A percentile compares a stretch with the other conserved stretches of the same genome.
These are phyloP conservation scores for Spilogale gracilis DNA, from an alignment of 2,113 vertebrate species.

Conservation along the genomic window DNA sequence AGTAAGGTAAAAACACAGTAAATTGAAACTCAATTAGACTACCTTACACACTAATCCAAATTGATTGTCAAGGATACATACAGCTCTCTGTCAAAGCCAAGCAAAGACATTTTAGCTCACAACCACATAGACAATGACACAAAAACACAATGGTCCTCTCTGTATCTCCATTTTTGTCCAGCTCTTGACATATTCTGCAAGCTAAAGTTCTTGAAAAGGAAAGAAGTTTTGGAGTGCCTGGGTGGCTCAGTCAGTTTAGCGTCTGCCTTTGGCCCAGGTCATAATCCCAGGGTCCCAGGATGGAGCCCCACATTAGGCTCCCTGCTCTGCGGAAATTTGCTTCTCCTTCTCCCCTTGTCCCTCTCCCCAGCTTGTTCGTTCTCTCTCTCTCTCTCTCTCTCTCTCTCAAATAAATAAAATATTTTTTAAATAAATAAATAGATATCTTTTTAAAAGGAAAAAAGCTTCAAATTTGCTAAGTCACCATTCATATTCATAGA, in stretches of 20 bases:
- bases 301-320: too few species aligned
- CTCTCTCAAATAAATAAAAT: too few species aligned
- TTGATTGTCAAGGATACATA: background rate
- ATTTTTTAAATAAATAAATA: too few species aligned
- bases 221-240: background rate
- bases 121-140: background rate
- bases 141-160: slow-evolving; percentile 12
- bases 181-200: slow-evolving; percentile 42
- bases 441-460: background rate
- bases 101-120: background rate
- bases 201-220: slow-evolving; percentile 1
- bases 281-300: too few species aligned
- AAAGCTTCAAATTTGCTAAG: background rate
- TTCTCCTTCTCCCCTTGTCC: too few species aligned
- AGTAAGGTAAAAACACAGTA: background rate
- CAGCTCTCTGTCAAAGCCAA: slow-evolving; percentile 9
- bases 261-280: too few species aligned
- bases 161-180: background rate
- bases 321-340: too few species aligned
- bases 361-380: too few species aligned
- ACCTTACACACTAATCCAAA: slow-evolving; percentile 5
- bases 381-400: too few species aligned
- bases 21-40: background rate
- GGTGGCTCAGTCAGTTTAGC: too few species aligned
- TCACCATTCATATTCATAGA: background rate